These are phyloP conservation scores for Pelodiscus sinensis DNA, from an alignment of 2,113 vertebrate species.

Conservation along the genomic window DNA sequence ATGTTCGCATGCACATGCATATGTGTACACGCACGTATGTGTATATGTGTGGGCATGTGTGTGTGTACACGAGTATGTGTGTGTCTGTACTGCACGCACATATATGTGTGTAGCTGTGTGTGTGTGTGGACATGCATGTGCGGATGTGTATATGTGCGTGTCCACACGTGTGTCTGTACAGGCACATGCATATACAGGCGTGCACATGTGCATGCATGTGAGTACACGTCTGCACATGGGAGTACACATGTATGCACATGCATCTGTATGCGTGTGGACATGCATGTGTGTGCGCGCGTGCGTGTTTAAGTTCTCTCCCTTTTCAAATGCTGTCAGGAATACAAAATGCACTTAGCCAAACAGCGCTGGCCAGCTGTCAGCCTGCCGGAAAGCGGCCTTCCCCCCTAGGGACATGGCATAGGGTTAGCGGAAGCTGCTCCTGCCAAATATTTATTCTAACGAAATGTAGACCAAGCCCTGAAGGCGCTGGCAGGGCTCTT, in stretches of 20 bases:
- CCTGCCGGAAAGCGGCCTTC: neutral
- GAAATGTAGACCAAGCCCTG: slow-evolving; percentile 57
- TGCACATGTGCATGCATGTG: too few species aligned
- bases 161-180: too few species aligned
- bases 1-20: too few species aligned
- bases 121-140: too few species aligned
- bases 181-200: too few species aligned
- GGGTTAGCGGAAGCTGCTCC: slow-evolving; percentile 39
- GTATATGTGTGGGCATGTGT: too few species aligned
- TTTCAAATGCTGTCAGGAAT: slow-evolving; percentile 9
- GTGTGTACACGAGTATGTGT: too few species aligned
- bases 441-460: slow-evolving; percentile 70
- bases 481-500: slow-evolving; percentile 54
- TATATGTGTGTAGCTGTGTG: too few species aligned
- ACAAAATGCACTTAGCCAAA: slow-evolving; percentile 29
- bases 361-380: slow-evolving; percentile 31
- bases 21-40: too few species aligned
- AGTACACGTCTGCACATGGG: fast-evolving
- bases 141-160: too few species aligned
- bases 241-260: neutral
- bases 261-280: too few species aligned
- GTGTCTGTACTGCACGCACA: too few species aligned
- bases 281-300: fast-evolving
- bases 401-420: slow-evolving; percentile 38
- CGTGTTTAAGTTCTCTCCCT: fast-evolving